Percentiles rank a stretch among this genome's conserved stretches.
phyloP scores from a whole-genome alignment of 1,140 invertebrate species.

The Lepidurus arcticus region DNA sequence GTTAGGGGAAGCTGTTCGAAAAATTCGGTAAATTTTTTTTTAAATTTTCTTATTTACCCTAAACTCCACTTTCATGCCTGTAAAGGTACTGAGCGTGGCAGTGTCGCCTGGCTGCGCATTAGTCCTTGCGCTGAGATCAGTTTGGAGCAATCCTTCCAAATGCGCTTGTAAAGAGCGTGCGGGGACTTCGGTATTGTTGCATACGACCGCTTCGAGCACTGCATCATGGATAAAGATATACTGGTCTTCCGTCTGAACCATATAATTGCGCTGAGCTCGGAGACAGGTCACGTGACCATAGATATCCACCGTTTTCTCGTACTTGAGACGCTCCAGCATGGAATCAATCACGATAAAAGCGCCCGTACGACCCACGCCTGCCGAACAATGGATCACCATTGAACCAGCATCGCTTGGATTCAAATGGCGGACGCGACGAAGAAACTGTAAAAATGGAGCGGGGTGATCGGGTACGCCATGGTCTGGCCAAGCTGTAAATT shows the following conservation, averaged over 20 bases:
- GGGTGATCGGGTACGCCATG: constrained; percentile 98
- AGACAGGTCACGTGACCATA: constrained; percentile 98
- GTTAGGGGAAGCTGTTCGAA: background rate
- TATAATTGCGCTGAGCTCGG: constrained; percentile 93
- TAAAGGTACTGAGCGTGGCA: constrained; percentile 56
- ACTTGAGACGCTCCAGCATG: constrained; percentile 87
- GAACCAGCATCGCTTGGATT: constrained; percentile 87
- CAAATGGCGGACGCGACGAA: constrained; percentile 80
- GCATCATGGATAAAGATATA: constrained; percentile 99
- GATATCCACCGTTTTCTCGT: constrained; percentile 96
- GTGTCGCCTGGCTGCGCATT: constrained; percentile 54
- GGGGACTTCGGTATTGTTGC: constrained; percentile 89
- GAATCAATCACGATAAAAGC: constrained; percentile 98
- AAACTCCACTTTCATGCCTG: constrained; percentile 97
- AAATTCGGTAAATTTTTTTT: too few relatives aligned
- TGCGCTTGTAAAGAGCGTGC: constrained; percentile 87
- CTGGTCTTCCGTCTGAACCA: constrained; percentile 98
- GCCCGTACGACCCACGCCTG: constrained; percentile 95
- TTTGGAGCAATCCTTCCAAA: constrained; percentile 83
- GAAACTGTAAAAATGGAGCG: constrained; percentile 94
- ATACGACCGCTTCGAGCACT: constrained; percentile 88
- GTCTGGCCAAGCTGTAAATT: constrained; percentile 99
- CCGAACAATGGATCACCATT: constrained; percentile 92
- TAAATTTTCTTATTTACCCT: constrained; percentile 55
- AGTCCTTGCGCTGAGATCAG: constrained; percentile 49